Evolutionary conservation across 2,113 vertebrate species (phyloP), one percentile per base, ranked within the genome.

Genomic region (Vicugna pacos): DNA sequence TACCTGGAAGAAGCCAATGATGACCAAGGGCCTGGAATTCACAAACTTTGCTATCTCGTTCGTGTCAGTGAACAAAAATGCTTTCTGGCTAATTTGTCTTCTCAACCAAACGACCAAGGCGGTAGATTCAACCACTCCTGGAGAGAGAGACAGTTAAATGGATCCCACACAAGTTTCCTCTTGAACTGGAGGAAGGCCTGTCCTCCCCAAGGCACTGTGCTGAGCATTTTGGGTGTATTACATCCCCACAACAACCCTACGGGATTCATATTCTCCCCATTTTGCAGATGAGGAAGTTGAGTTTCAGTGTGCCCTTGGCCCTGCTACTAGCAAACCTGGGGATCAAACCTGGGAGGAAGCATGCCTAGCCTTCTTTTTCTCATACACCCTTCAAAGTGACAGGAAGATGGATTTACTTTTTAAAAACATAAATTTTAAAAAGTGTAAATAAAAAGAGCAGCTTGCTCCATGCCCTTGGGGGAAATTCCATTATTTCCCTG

Each of bases 1-100:
- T 98, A 99, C 99, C 99, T 99, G 98, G 91, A 99, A 99, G 98
- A 99, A 99, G 79, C 99, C 99, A 22, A 99, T 95, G 91, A 99
- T 99, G 54, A 98, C 98, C 93, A 99, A 91, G 30, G 99, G 98
- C 4, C 99, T 99, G 70, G 98, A 97, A 38, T 89, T 96, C 86
- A 98, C 96, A 73, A 99, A 98, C 10, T 94, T 82, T 69, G 98
- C 98, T 93, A 98, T 97, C 94, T 99, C 98, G 69, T 97, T 97
- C 0, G 98, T 97, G 76, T 98, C 98, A 69, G 98, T 98, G 91
- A 99, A 98, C 90, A 99, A 96, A 95, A 99, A 98, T 14, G 98
- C 96, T 73, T 98, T 99, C 14, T 98, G 98, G 42, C 99, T 99
- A 10, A 98, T 98, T 98, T 99, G 99, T 98, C 99, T 99, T 97